These are phyloP conservation scores for Leptinotarsa haldemani DNA, from an alignment of 2,888 invertebrate species.

Conservation along the genomic window DNA sequence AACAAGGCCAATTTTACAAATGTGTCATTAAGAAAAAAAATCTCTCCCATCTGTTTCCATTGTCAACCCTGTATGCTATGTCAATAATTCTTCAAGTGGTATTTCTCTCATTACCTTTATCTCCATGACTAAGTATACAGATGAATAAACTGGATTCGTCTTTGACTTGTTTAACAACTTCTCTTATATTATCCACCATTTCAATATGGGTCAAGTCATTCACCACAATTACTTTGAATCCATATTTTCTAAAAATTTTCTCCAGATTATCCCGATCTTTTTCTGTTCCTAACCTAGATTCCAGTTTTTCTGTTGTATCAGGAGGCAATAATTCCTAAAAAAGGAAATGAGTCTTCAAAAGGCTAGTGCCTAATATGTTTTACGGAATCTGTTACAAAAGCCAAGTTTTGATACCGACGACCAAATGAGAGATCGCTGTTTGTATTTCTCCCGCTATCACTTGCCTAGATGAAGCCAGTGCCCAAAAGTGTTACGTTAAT, in stretches of 20 bases:
- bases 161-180: constrained; percentile 53
- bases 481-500: too few species aligned
- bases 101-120: constrained; percentile 53
- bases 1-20: constrained; percentile 1
- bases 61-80: too few species aligned
- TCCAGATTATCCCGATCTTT: constrained; percentile 59
- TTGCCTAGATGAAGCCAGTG: too few species aligned
- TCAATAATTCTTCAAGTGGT: too few species aligned
- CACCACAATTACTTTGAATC: constrained; percentile 58
- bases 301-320: constrained; percentile 47
- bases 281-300: constrained; percentile 62
- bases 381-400: background rate
- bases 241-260: constrained; percentile 61
- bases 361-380: background rate
- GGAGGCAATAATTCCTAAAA: constrained; percentile 55
- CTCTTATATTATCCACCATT: constrained; percentile 54
- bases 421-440: too few species aligned
- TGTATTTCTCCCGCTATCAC: too few species aligned
- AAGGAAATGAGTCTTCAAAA: constrained; percentile 35
- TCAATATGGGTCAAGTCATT: constrained; percentile 57
- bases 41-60: too few species aligned
- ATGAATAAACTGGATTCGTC: constrained; percentile 63
- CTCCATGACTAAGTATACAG: constrained; percentile 66
- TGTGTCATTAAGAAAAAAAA: too few species aligned
- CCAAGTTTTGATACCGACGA: too few species aligned